Evolutionary conservation across 2,888 invertebrate genomes (phyloP).

Genomic region (Drosophila nigritarsus): DNA sequence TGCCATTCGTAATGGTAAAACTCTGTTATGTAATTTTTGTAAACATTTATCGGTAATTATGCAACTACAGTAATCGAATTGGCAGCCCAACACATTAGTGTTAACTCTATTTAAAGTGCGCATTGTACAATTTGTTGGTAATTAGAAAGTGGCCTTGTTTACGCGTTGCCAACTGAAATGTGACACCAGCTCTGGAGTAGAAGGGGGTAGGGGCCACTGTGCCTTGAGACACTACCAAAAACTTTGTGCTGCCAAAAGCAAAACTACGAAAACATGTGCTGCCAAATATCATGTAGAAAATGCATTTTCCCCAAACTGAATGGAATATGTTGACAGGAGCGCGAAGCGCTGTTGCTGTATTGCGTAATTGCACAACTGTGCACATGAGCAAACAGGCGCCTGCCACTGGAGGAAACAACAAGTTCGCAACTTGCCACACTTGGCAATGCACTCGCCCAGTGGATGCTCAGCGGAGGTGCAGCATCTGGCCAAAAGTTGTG

Average conservation of each 20-base stretch:
- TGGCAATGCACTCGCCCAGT: conserved; percentile 10
- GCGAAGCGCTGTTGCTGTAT: conserved; percentile 25
- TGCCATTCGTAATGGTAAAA: neutral
- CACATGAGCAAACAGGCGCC: conserved; percentile 70
- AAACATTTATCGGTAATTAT: neutral
- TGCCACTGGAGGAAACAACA: conserved; percentile 44
- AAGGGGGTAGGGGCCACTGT: neutral
- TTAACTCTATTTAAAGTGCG: neutral
- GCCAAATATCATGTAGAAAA: conserved; percentile 27
- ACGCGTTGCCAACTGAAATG: neutral
- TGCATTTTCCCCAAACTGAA: conserved; percentile 11
- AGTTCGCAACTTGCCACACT: conserved; percentile 28
- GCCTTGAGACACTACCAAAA: conserved; percentile 33
- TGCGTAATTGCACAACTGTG: conserved; percentile 76
- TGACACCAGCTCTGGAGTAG: neutral
- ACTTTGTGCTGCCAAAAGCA: conserved; percentile 40
- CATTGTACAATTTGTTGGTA: neutral
- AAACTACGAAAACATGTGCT: conserved; percentile 21
- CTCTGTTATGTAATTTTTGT: neutral
- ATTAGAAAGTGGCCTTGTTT: neutral
- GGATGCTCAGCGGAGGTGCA: conserved; percentile 5
- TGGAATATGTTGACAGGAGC: conserved; percentile 25
- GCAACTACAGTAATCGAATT: neutral
- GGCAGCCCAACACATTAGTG: neutral
- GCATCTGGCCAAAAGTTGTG: conserved; percentile 48